Percentiles rank a stretch among this genome's conserved stretches.
phyloP scores from a whole-genome alignment of 2,113 vertebrate species.

The Cettia cetti region DNA sequence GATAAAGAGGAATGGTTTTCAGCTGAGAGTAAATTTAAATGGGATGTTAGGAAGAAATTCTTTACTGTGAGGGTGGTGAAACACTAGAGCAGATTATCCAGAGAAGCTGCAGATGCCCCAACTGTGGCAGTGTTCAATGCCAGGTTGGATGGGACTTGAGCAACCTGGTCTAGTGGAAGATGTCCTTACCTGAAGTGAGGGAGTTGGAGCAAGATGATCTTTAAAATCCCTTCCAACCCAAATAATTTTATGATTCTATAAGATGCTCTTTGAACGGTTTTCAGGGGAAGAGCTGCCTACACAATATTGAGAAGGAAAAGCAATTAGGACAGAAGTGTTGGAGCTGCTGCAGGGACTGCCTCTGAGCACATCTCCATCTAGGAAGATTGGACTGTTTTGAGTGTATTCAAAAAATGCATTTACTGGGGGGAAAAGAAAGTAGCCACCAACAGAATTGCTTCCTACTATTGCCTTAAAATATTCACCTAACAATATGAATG shows the following conservation, averaged over 20 bases:
- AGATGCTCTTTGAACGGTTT: neutral
- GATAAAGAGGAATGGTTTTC: neutral
- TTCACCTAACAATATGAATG: neutral
- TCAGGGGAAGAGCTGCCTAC: neutral
- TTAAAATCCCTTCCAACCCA: neutral
- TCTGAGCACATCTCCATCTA: neutral
- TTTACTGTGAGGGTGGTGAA: neutral
- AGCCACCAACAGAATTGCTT: neutral
- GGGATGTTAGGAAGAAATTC: neutral
- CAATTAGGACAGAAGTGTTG: neutral
- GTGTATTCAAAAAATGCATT: neutral
- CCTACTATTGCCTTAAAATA: neutral
- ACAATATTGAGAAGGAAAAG: neutral
- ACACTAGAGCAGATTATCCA: neutral
- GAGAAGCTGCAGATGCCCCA: neutral
- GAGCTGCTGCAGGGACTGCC: neutral
- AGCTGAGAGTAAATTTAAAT: neutral
- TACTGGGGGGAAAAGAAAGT: neutral
- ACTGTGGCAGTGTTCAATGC: rapidly evolving
- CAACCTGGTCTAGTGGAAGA: no score
- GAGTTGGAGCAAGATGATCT: neutral
- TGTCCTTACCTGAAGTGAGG: neutral
- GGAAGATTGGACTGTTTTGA: neutral
- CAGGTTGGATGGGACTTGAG: neutral
- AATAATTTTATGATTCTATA: neutral